These are phyloP conservation scores for Aphidius gifuensis DNA, from an alignment of 1,140 invertebrate genomes.

Conservation along the genomic window DNA sequence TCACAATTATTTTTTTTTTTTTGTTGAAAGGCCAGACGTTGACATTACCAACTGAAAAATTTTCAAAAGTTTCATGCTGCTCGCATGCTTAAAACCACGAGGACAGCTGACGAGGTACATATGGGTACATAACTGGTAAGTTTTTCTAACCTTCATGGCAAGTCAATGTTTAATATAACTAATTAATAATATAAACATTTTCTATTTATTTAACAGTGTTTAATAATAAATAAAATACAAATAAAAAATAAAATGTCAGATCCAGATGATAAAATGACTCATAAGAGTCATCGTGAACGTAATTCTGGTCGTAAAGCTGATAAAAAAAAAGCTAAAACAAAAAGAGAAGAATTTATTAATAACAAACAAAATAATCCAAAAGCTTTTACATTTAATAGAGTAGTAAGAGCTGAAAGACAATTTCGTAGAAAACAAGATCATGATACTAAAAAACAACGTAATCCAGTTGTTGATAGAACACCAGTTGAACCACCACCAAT, in stretches of 20 bases:
- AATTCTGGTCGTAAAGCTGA: constrained; percentile 80
- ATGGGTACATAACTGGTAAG: no score
- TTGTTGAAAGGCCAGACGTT: no score
- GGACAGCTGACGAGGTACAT: no score
- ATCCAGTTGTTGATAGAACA: constrained; percentile 89
- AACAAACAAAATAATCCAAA: constrained; percentile 88
- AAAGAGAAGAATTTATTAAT: constrained; percentile 60
- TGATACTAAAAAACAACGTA: constrained; percentile 91
- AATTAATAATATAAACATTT: no score
- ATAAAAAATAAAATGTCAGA: constrained; percentile 33
- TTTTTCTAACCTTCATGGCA: no score
- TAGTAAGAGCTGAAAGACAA: constrained; percentile 78
- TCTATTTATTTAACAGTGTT: no score
- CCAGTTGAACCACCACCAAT: constrained; percentile 89
- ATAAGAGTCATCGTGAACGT: constrained; percentile 47
- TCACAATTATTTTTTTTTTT: no score
- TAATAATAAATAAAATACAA: not conserved
- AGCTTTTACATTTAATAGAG: constrained; percentile 94
- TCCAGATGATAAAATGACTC: constrained; percentile 25
- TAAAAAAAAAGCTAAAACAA: constrained; percentile 83
- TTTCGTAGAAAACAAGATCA: constrained; percentile 92
- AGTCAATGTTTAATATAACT: no score
- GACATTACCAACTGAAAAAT: no score
- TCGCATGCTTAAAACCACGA: no score
- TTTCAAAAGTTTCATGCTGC: no score